Conservation (phyloP, 2,888 invertebrate genomes). For the Adelphocoris suturalis region DNA sequence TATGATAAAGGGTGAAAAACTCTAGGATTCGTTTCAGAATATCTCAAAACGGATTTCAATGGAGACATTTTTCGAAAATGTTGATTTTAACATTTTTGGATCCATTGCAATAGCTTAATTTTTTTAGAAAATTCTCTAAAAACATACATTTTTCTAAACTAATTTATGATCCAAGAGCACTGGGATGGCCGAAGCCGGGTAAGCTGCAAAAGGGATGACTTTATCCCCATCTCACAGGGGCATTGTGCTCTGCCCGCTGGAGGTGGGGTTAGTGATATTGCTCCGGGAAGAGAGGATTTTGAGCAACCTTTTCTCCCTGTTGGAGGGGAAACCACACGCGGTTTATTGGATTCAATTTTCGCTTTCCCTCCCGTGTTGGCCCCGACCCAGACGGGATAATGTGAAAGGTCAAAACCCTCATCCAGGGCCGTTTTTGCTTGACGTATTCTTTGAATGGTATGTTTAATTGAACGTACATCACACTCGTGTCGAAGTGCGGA, state of each 20-base stretch:
- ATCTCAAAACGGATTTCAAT: no score
- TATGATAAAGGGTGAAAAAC: no score
- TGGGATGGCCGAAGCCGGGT: no score
- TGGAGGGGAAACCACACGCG: neutral
- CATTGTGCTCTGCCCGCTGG: neutral
- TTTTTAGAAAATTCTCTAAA: no score
- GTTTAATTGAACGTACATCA: neutral
- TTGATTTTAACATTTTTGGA: no score
- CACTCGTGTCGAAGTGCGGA: no score
- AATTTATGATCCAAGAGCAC: no score
- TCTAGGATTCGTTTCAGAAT: no score
- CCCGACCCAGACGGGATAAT: neutral
- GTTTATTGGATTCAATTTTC: conserved; percentile 25
- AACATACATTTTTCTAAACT: no score
- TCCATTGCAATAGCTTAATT: no score
- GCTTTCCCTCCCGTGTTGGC: neutral
- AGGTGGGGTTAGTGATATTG: conserved; percentile 3
- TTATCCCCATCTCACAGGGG: neutral
- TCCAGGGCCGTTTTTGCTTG: no score
- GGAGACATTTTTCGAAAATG: no score
- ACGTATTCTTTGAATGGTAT: neutral
- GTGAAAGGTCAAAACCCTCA: conserved; percentile 25
- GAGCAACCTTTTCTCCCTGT: neutral
- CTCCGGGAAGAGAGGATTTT: neutral
- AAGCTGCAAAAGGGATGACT: neutral